Conservation (phyloP, 2,888 invertebrate genomes). For the Mechanitis mazaeus region DNA sequence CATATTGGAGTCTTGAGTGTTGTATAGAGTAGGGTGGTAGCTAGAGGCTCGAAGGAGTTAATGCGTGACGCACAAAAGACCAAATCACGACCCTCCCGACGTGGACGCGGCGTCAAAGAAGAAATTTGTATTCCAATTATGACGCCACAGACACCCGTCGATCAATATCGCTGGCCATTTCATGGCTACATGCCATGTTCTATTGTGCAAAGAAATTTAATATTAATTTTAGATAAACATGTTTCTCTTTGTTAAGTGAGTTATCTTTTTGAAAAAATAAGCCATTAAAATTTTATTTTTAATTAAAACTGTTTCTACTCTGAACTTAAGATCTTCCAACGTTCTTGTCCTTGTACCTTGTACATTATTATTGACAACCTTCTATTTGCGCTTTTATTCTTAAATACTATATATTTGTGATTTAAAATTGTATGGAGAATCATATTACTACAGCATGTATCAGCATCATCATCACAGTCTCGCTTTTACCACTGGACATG, state of each 20-base stretch:
- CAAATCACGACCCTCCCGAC: slow-evolving; percentile 68
- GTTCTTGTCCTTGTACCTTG: no score
- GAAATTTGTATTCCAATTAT: slow-evolving; percentile 76
- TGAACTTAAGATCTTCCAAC: no score
- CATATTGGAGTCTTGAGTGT: slow-evolving; percentile 35
- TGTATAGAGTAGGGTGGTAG: slow-evolving; percentile 47
- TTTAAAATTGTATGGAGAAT: no score
- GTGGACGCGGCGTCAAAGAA: slow-evolving; percentile 66
- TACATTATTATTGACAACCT: no score
- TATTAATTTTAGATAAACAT: not conserved
- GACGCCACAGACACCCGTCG: slow-evolving; percentile 49
- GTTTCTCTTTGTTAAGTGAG: not conserved
- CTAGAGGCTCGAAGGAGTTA: slow-evolving; percentile 70
- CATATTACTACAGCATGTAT: no score
- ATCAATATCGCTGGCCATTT: slow-evolving; percentile 41
- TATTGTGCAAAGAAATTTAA: not conserved
- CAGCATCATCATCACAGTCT: no score
- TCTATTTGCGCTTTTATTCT: no score
- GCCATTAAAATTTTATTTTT: no score
- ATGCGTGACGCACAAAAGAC: slow-evolving; percentile 75
- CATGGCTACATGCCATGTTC: slow-evolving; percentile 5
- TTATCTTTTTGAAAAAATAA: no score
- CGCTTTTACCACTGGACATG: not conserved
- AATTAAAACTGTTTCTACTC: no score
- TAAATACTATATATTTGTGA: no score